These are phyloP conservation scores for Sternarchorhynchus goeldii DNA, from an alignment of 2,797 vertebrate species.

Conservation along the genomic window DNA sequence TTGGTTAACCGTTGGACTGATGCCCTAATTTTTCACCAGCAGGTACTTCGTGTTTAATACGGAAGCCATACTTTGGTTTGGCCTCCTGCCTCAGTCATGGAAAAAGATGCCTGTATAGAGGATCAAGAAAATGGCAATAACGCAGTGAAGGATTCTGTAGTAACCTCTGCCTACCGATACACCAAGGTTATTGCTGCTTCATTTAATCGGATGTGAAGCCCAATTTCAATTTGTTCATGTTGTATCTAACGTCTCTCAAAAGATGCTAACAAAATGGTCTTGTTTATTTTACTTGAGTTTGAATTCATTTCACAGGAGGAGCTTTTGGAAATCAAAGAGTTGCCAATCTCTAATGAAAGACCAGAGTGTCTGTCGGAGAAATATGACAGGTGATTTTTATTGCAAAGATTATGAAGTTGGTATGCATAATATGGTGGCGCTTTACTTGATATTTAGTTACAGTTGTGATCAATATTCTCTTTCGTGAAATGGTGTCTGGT, in stretches of 20 bases:
- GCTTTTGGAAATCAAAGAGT: conserved; percentile 93
- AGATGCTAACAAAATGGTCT: neutral
- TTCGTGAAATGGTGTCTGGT: neutral
- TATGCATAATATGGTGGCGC: neutral
- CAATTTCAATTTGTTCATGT: neutral
- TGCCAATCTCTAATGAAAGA: conserved; percentile 90
- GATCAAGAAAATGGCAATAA: conserved; percentile 80
- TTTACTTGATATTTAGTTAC: neutral
- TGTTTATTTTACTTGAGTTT: neutral
- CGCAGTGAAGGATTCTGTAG: conserved; percentile 60
- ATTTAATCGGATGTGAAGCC: neutral
- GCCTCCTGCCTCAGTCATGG: conserved; percentile 79
- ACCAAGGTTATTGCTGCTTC: conserved; percentile 80
- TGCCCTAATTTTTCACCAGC: neutral
- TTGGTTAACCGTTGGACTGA: neutral
- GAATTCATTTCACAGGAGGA: conserved; percentile 79
- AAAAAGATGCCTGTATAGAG: conserved; percentile 78
- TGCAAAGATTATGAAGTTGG: neutral
- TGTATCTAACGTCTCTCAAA: neutral
- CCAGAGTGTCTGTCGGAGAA: conserved; percentile 94
- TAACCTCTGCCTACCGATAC: conserved; percentile 83
- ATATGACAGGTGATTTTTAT: conserved; percentile 89
- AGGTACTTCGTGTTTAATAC: conserved; percentile 51
- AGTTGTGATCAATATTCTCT: neutral
- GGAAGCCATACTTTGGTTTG: conserved; percentile 52